Evolutionary conservation across 2,888 invertebrate species (phyloP), one percentile per base, ranked within the genome.

Genomic region (Pogonocherus hispidulus): DNA sequence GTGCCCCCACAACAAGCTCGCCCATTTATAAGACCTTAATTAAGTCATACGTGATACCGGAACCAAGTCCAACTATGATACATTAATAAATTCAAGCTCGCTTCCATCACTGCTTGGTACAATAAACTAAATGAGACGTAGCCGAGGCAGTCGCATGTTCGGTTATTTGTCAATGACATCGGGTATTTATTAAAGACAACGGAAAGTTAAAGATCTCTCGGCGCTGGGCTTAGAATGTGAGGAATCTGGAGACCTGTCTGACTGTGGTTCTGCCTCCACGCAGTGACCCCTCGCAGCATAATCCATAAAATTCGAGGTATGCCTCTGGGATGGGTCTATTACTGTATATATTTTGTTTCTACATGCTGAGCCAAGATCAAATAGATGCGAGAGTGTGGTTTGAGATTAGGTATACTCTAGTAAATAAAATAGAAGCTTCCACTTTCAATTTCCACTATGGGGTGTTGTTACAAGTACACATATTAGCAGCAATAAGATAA

Each of bases 91-190:
- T 79, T 78, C 71, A 77, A 68, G 76, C 72, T 73, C 63, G 72
- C 71, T 72, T 73, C 75, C 76, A 76, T 78, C 56, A 41, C 57
- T 23, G 49, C 57, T 63, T 60, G 65, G 63, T 64, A 77, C 69
- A 79, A 81, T 80, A 81, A 81, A 81, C 72, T 78, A 82, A 82
- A 81, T 80, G 80, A 79, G 81, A 80, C 79, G 75, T 77, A 77
- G 79, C 77, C 74, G 76, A 80, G 79, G 79, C 81, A 81, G 78
- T 80, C 77, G 79, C 77, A 81, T 80, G 81, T 83, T 82, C 77
- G 79, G 84, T 83, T 85, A 85, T 85, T 85, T 84, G 85, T 85
- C 85, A 84, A 81, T 85, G 85, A 84, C 85, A 84, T 81, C 78
- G 78, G 80, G 80, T 84, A 84, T 85, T 84, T 85, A 85, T 85